Evolutionary conservation across 2,113 vertebrate species (phyloP), one percentile per base, ranked within the genome.

Genomic region (Brachypodius melanocephalos): DNA sequence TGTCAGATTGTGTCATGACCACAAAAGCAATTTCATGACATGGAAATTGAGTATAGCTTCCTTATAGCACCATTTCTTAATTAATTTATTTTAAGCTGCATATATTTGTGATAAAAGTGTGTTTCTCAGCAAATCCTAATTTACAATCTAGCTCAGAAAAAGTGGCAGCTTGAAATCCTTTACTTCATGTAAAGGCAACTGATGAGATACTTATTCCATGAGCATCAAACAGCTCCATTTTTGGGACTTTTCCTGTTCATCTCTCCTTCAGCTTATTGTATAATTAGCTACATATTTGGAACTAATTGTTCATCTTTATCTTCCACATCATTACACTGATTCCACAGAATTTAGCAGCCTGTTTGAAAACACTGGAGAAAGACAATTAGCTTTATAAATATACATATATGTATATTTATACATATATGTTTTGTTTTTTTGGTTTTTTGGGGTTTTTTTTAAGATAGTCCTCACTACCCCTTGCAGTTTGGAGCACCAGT

Each of bases 371-470:
- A 34, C 6, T 58, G 26, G 4, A 58, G 46, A 74, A 88, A 88
- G 4, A 54, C 26, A 68, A 68, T 46, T 22, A 80, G 5, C 13
- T 71, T 46, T 61, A 26, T 38, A 36, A 51, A 73, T 63, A 29
- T 17, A 19, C 25, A 6, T 49, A 14, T 12, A 4, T 19, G 4
- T 34, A 1, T 46, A 10, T 20, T 3, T 16, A 5, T 20, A 4
- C 10, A 9, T 12, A n/a, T 36, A 8, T 38, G 7, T 5, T 20
- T 3, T 16, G 3, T 10, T 8, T 14, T 18, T 20, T 21, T 45
- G 9, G 19, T 45, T 45, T 19, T 19, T 12, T 13, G n/a, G n/a
- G n/a, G n/a, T 9, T 19, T 17, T 24, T 32, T 75, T 90, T 80
- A 32, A 69, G 17, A 13, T 5, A 52, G 14, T n/a, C 17, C 42